Conservation (phyloP, 1,140 invertebrate species). For the Bombus confusus region DNA sequence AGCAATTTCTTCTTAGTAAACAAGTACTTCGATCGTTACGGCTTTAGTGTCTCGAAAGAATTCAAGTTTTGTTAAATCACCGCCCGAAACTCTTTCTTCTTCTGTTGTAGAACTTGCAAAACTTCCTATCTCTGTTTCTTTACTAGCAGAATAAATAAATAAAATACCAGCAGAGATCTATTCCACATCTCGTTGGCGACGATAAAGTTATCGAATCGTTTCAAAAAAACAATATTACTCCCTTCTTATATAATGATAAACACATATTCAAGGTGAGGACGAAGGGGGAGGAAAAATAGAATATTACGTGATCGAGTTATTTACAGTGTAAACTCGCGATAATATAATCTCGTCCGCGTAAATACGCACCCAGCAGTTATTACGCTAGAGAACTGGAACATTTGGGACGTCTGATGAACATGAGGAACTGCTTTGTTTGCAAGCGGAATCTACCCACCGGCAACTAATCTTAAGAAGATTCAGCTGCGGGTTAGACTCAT, state of each 20-base stretch:
- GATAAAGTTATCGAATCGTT: background rate
- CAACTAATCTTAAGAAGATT: slow-evolving; percentile 69
- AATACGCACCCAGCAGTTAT: slow-evolving; percentile 57
- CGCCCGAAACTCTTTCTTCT: background rate
- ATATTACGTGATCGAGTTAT: background rate
- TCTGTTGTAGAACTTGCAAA: background rate
- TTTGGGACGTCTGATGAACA: slow-evolving; percentile 54
- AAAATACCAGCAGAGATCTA: background rate
- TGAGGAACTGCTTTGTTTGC: slow-evolving; percentile 63
- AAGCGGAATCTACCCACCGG: slow-evolving; percentile 56
- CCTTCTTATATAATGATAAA: no score
- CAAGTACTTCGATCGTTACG: background rate
- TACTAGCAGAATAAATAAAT: no score
- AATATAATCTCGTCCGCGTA: slow-evolving; percentile 41
- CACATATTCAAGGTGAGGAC: no score
- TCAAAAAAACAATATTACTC: background rate
- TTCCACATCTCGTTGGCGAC: no score
- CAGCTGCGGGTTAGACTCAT: slow-evolving; percentile 60
- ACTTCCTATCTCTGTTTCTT: background rate
- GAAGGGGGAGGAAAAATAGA: background rate
- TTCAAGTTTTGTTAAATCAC: background rate
- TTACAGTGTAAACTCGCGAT: slow-evolving; percentile 19
- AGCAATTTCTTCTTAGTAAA: background rate
- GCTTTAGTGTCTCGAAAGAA: background rate
- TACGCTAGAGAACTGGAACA: slow-evolving; percentile 55